Evolutionary conservation across 2,888 invertebrate genomes (phyloP).

Genomic region (Lottia scabra): DNA sequence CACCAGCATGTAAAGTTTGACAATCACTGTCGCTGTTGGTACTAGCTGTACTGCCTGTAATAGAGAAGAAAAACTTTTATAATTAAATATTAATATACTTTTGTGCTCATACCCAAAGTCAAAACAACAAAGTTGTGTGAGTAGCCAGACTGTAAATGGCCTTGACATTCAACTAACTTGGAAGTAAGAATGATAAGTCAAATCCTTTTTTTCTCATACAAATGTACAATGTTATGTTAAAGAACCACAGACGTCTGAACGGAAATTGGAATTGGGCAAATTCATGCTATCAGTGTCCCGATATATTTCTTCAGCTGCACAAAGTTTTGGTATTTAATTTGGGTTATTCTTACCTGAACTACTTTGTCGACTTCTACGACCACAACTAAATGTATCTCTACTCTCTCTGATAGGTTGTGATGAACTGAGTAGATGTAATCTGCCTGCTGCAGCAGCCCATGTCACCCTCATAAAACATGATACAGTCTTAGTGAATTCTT

Average conservation of each 20-base stretch:
- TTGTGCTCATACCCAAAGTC: too few species aligned
- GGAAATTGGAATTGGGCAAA: too few species aligned
- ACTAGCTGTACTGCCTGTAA: conserved; percentile 68
- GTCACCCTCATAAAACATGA: conserved; percentile 70
- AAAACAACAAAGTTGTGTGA: too few species aligned
- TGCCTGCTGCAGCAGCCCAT: conserved; percentile 71
- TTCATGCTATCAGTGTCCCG: too few species aligned
- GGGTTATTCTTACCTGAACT: conserved; percentile 62
- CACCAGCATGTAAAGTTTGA: conserved; percentile 67
- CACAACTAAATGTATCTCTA: conserved; percentile 54
- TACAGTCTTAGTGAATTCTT: conserved; percentile 68
- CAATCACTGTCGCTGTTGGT: conserved; percentile 68
- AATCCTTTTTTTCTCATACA: too few species aligned
- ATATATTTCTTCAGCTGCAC: too few species aligned
- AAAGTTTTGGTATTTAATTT: not conserved
- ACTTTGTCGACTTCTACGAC: conserved; percentile 67
- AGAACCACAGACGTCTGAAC: too few species aligned
- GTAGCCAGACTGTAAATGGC: too few species aligned
- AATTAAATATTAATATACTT: not conserved
- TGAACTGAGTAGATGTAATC: conserved; percentile 67
- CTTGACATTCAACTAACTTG: too few species aligned
- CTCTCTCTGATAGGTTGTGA: conserved; percentile 66
- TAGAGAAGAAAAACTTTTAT: not conserved
- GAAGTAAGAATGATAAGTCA: too few species aligned
- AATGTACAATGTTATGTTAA: too few species aligned